These are phyloP conservation scores for Channa maculata DNA, from an alignment of 2,113 vertebrate species.

Conservation along the genomic window DNA sequence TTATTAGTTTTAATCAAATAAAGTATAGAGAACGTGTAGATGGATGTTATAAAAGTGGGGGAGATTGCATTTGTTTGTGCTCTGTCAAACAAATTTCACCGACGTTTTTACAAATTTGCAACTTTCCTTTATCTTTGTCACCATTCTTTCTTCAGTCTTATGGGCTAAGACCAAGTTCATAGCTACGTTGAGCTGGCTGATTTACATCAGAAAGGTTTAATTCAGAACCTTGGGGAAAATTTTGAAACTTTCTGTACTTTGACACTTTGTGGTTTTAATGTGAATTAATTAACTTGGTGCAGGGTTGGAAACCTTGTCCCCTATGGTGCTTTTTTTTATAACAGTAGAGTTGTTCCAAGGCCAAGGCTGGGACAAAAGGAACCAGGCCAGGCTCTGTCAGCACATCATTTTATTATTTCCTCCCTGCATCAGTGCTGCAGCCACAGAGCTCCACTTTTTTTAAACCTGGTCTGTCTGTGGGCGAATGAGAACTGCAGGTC, in stretches of 20 bases:
- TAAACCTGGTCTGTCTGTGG: not conserved
- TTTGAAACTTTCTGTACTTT: slow-evolving; percentile 10
- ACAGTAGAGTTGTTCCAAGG: not conserved
- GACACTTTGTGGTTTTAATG: not conserved
- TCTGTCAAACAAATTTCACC: not conserved
- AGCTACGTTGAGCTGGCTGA: not conserved
- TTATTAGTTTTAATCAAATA: no score
- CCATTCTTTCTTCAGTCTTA: not conserved
- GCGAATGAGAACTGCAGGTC: slow-evolving; percentile 1
- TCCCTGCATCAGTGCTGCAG: not conserved
- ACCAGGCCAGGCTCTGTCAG: slow-evolving; percentile 2
- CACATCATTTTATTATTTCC: slow-evolving; percentile 22
- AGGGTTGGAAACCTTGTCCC: no score
- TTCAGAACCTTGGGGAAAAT: not conserved
- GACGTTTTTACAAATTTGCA: not conserved
- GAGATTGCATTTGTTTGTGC: not conserved
- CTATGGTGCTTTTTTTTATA: not conserved
- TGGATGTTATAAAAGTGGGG: no score
- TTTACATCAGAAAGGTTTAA: not conserved
- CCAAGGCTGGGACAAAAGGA: not conserved
- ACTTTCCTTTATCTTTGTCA: not conserved
- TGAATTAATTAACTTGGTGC: not conserved
- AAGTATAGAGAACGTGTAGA: no score
- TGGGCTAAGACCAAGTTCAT: not conserved
- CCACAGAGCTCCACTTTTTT: not conserved